A percentile compares a stretch with the other conserved stretches of the same genome.
phyloP scores from a whole-genome alignment of 2,113 vertebrate species.

The Meriones unguiculatus region DNA sequence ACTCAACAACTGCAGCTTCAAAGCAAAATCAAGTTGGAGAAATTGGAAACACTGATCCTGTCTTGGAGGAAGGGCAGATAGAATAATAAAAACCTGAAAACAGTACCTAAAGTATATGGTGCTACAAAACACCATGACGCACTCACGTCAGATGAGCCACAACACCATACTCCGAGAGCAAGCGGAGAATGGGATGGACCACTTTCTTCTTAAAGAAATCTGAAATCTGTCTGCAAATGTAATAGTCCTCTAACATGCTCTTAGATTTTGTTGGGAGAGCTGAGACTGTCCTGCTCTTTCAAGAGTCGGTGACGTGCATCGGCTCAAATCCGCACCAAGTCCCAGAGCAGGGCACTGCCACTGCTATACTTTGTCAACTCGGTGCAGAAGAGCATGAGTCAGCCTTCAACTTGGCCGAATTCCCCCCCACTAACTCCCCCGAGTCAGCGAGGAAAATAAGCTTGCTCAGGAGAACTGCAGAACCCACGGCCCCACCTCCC shows the following conservation, averaged over 20 bases:
- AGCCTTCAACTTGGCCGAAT: not conserved
- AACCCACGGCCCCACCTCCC: not conserved
- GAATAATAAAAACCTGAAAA: constrained; percentile 38
- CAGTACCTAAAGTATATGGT: not conserved
- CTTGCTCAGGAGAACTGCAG: constrained; percentile 19
- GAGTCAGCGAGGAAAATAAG: constrained; percentile 29
- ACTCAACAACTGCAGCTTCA: not conserved
- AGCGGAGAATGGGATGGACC: not conserved
- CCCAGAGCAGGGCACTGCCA: not conserved
- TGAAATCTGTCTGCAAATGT: not conserved
- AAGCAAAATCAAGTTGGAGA: constrained; percentile 40
- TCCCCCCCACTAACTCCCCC: constrained; percentile 42
- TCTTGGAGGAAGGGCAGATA: constrained; percentile 1
- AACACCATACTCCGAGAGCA: not conserved
- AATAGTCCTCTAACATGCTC: not conserved
- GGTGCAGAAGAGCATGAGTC: constrained; percentile 31
- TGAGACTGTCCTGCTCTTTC: not conserved
- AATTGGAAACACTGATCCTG: not conserved
- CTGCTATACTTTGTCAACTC: not conserved
- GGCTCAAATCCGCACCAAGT: not conserved
- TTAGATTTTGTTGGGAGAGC: not conserved
- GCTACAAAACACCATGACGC: constrained; percentile 32
- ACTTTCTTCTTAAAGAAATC: not conserved
- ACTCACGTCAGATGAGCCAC: constrained; percentile 8
- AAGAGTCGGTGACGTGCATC: not conserved